These are phyloP conservation scores for Luffia ferchaultella DNA, from an alignment of 2,888 invertebrate species.

Conservation along the genomic window DNA sequence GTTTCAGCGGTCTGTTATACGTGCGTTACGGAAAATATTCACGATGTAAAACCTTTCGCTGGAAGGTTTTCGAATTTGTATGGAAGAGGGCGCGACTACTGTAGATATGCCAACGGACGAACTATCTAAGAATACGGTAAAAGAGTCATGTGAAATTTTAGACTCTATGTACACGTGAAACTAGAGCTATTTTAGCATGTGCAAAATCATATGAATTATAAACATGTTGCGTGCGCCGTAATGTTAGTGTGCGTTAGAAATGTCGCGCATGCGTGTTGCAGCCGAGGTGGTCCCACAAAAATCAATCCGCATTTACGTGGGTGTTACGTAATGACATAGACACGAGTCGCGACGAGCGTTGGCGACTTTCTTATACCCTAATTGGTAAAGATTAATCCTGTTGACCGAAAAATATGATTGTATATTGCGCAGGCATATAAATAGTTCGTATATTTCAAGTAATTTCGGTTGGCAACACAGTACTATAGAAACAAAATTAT, in stretches of 20 bases:
- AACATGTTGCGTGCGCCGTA: background rate
- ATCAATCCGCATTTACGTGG: conserved; percentile 54
- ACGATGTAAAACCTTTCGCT: conserved; percentile 49
- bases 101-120: conserved; percentile 39
- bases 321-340: conserved; percentile 57
- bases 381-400: conserved; percentile 31
- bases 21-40: conserved; percentile 29
- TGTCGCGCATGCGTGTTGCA: conserved; percentile 43
- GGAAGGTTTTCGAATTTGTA: conserved; percentile 50
- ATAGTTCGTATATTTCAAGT: too few relatives aligned
- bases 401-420: conserved; percentile 11
- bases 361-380: conserved; percentile 33
- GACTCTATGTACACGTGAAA: too few relatives aligned
- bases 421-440: background rate
- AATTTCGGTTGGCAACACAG: too few relatives aligned
- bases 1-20: background rate
- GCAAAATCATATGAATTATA: too few relatives aligned
- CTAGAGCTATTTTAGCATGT: too few relatives aligned
- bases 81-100: conserved; percentile 57
- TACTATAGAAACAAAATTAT: background rate
- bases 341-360: conserved; percentile 27
- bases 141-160: too few relatives aligned
- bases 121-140: conserved; percentile 57
- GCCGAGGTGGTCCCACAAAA: conserved; percentile 42
- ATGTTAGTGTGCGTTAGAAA: conserved; percentile 27